Percentiles rank a stretch among this genome's conserved stretches.
These are phyloP conservation scores for Zoanthus sansibaricus DNA, from an alignment of 92 coral and sea anemone species.

Conservation along the genomic window DNA sequence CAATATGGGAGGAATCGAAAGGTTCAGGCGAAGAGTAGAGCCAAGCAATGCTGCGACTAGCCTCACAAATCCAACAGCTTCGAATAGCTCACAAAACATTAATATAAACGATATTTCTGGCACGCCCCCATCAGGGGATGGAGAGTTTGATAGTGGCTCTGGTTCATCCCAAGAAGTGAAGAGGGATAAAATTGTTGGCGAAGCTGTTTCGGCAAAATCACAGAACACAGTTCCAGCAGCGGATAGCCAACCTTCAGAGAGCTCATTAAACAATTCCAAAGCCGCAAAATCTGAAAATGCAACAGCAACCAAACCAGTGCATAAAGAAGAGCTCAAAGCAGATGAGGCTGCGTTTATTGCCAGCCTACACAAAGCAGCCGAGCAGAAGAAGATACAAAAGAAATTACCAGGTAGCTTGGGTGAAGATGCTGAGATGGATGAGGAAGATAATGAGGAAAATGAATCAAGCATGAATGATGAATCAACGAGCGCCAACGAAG, in stretches of 20 bases:
- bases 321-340: conserved; percentile 65
- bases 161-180: conserved; percentile 56
- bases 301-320: conserved; percentile 53
- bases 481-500: conserved; percentile 37
- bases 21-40: conserved; percentile 81
- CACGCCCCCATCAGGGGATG: conserved; percentile 70
- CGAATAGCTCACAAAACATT: conserved; percentile 6
- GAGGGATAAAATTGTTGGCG: conserved; percentile 64
- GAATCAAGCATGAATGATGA: conserved; percentile 48
- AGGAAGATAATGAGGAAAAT: conserved; percentile 63
- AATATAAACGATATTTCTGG: conserved; percentile 39
- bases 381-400: conserved; percentile 47
- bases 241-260: background rate
- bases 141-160: conserved; percentile 74
- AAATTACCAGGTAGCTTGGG: conserved; percentile 88
- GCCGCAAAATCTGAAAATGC: conserved; percentile 42
- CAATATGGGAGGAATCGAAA: conserved; percentile 73
- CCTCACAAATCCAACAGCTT: conserved; percentile 13
- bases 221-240: background rate
- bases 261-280: conserved; percentile 25
- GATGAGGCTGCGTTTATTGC: conserved; percentile 95
- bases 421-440: conserved; percentile 67
- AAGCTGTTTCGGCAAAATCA: conserved; percentile 8
- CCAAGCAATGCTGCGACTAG: conserved; percentile 48
- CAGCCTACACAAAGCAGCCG: conserved; percentile 81